Percentiles rank a stretch among this genome's conserved stretches.
phyloP scores from a whole-genome alignment of 2,113 vertebrate genomes.

The Halcyon senegalensis region DNA sequence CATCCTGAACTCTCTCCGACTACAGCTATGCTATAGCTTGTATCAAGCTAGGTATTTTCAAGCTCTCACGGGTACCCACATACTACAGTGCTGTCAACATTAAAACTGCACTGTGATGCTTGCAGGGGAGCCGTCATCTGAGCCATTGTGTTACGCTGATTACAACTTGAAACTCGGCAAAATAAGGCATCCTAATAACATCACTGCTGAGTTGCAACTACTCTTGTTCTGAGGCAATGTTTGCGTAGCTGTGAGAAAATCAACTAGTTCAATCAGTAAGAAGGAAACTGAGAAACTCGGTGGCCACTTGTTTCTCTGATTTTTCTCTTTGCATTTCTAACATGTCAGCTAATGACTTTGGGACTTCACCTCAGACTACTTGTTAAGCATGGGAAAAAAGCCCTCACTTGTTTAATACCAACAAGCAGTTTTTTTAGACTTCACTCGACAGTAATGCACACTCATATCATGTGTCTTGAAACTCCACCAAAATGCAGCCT shows the following conservation, averaged over 20 bases:
- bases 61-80: background rate
- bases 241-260: background rate
- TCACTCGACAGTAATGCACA: background rate
- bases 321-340: background rate
- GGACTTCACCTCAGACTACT: constrained; percentile 1
- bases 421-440: background rate
- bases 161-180: background rate
- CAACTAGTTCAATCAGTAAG: background rate
- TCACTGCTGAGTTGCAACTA: constrained; percentile 1
- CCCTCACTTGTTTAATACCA: constrained; percentile 28
- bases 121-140: background rate
- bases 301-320: background rate
- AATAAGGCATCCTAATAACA: background rate
- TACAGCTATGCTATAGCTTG: background rate
- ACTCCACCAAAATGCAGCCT: constrained; percentile 15
- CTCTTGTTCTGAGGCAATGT: background rate
- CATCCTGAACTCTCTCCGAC: background rate
- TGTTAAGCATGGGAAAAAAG: background rate
- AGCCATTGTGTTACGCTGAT: background rate
- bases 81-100: background rate
- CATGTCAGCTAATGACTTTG: background rate
- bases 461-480: background rate
- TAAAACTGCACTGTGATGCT: background rate
- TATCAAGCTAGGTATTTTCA: background rate
- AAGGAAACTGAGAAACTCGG: background rate